phyloP scores from a whole-genome alignment of 2,797 vertebrate species.

The Oryzias dopingdopingensis region DNA sequence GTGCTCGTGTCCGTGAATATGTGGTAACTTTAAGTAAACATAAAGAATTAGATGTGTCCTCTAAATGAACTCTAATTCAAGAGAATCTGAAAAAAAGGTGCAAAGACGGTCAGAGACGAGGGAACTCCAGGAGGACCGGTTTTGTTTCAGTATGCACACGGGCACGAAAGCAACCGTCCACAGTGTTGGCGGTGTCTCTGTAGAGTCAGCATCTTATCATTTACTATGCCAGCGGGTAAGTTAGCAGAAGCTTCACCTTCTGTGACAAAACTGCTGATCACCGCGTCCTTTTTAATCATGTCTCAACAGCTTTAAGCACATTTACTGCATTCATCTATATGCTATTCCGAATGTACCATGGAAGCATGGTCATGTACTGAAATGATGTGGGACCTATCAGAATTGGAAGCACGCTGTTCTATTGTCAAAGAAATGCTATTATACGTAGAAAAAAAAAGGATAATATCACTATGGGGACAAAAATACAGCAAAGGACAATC shows the following conservation, averaged over 20 bases:
- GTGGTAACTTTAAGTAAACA: constrained; percentile 6
- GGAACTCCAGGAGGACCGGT: constrained; percentile 5
- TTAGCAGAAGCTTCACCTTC: constrained; percentile 56
- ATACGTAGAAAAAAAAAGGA: neutral
- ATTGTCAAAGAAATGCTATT: neutral
- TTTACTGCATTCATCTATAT: constrained; percentile 40
- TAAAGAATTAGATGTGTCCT: no score
- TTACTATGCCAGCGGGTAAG: constrained; percentile 57
- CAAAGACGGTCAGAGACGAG: constrained; percentile 1
- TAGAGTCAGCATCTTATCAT: constrained; percentile 56
- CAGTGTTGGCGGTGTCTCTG: constrained; percentile 41
- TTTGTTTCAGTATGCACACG: constrained; percentile 30
- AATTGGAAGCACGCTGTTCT: constrained; percentile 1
- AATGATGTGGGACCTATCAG: constrained; percentile 17
- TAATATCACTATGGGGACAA: no score
- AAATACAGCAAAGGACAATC: neutral
- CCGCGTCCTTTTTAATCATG: constrained; percentile 52
- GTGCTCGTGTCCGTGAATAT: constrained; percentile 18
- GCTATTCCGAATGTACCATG: constrained; percentile 4
- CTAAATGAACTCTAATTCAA: no score
- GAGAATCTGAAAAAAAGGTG: neutral
- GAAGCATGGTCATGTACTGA: constrained; percentile 9
- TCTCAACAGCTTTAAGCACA: constrained; percentile 35
- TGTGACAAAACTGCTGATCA: constrained; percentile 63
- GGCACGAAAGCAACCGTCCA: constrained; percentile 14